Evolutionary conservation across 2,888 invertebrate species (phyloP), one percentile per base, ranked within the genome.

Genomic region (Chrysotoxum bicinctum): DNA sequence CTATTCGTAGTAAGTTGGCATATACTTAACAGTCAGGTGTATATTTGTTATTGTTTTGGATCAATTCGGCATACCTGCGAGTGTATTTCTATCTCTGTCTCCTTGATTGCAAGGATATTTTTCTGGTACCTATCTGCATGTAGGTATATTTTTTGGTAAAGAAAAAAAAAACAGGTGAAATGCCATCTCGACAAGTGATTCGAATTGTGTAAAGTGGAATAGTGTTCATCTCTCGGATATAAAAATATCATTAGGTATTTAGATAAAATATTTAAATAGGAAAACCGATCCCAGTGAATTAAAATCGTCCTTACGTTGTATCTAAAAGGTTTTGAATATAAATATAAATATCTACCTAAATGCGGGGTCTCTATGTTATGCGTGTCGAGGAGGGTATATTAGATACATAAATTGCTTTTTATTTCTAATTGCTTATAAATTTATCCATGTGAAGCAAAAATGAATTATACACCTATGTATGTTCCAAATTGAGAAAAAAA

Each of bases 1-100:
- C 16, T 52, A 30, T 43, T 3, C 19, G 32, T 76, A 5, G 43
- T 8, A n/a, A 58, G 35, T 62, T 50, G 40, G 35, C 14, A 37
- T n/a, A 19, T 43, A 75, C 8, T 21, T 26, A 23, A 58, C 83
- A 50, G 54, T 79, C 83, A 79, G 80, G 84, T 84, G 84, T 40
- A 80, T 72, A 56, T 62, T 37, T 43, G 14, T 40, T 21, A 30
- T 69, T 69, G 50, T 60, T 35, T 77, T 43, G 21, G 8, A 50
- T 50, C 4, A 30, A 16, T 35, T 56, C 64, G 14, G 37, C 30
- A 43, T 58, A 62, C 30, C 66, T 54, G 56, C 43, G 35, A 54
- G 9, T 32, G 14, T 37, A 32, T 35, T 26, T 56, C 14, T 72
- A 43, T 58, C 14, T 69, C 45, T 45, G 14, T 68, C 60, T 50